These are phyloP conservation scores for Yoshiicerus persimilis DNA, from an alignment of 1,140 invertebrate species.

Conservation along the genomic window DNA sequence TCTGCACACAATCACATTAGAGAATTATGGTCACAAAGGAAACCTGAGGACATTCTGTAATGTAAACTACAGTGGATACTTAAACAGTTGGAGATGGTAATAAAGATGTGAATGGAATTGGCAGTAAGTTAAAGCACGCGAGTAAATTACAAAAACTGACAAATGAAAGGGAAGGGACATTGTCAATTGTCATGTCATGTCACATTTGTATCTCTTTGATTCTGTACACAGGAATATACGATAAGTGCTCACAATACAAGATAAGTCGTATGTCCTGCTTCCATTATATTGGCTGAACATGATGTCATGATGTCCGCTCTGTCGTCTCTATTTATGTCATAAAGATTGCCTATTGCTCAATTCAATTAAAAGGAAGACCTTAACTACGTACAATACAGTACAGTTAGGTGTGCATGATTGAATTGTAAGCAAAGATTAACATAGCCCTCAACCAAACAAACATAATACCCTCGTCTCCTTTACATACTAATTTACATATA, in stretches of 20 bases:
- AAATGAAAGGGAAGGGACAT: not conserved
- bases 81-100: not conserved
- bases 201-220: not conserved
- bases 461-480: not conserved
- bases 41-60: not conserved
- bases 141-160: not conserved
- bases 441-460: not conserved
- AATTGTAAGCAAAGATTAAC: too few species aligned
- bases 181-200: conserved; percentile 3
- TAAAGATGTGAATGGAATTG: not conserved
- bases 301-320: not conserved
- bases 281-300: not conserved
- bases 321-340: not conserved
- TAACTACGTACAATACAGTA: too few species aligned
- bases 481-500: not conserved
- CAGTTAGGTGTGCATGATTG: too few species aligned
- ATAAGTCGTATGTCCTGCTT: too few species aligned
- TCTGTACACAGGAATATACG: not conserved
- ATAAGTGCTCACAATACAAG: too few species aligned
- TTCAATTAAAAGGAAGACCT: not conserved
- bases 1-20: not conserved
- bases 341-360: not conserved
- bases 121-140: not conserved
- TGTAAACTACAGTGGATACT: not conserved
- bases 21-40: not conserved